Evolutionary conservation across 2,888 invertebrate species (phyloP).

Genomic region (Orthonychiurus folsomi): DNA sequence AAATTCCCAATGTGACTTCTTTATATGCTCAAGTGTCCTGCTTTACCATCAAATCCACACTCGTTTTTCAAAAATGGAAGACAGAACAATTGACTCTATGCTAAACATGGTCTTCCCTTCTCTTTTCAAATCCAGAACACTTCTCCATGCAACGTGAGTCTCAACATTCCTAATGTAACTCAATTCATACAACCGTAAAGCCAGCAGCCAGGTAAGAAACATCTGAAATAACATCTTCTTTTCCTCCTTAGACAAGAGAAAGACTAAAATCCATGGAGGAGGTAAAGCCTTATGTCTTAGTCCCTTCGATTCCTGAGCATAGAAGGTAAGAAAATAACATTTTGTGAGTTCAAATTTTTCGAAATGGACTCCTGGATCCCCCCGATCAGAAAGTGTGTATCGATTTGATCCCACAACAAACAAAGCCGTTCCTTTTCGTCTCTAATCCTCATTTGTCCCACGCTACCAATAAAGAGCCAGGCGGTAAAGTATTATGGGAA

Average conservation of each 20-base stretch:
- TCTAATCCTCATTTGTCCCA: conserved; percentile 16
- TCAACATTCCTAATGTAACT: no score
- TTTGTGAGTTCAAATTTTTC: no score
- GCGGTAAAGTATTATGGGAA: no score
- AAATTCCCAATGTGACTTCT: conserved; percentile 1
- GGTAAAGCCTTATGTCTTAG: no score
- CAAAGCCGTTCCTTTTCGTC: conserved; percentile 11
- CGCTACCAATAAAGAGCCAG: conserved; percentile 10
- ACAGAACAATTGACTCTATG: not conserved
- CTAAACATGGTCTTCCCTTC: not conserved
- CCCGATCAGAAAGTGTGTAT: conserved; percentile 9
- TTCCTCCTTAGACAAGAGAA: no score
- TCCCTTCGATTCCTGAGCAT: no score
- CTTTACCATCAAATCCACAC: not conserved
- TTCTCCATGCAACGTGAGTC: not conserved
- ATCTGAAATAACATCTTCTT: no score
- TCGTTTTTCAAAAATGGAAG: not conserved
- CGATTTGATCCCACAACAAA: conserved; percentile 12
- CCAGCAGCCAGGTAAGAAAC: no score
- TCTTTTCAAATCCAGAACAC: not conserved
- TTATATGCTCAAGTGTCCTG: not conserved
- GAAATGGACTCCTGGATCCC: not conserved
- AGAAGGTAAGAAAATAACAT: no score
- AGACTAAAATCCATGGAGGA: no score
- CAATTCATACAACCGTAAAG: no score